Evolutionary conservation across 2,888 invertebrate genomes (phyloP).

Genomic region (Seladonia tumulorum): DNA sequence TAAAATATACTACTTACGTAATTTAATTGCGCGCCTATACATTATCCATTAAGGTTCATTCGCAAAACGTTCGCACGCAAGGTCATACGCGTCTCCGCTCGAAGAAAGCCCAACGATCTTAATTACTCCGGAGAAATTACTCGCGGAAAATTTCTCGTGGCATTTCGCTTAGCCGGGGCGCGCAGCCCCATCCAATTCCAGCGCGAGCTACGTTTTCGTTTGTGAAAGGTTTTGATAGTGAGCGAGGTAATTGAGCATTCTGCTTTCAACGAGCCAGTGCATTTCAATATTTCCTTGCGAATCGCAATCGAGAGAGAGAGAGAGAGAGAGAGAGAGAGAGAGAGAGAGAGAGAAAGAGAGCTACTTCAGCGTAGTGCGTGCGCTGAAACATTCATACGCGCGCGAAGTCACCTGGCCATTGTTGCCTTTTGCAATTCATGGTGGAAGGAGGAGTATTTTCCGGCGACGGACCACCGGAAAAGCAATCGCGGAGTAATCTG

Average conservation of each 20-base stretch:
- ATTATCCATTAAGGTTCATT: background rate
- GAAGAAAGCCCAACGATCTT: background rate
- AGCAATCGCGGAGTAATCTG: conserved; percentile 77
- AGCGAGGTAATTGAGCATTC: conserved; percentile 6
- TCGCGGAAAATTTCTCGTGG: background rate
- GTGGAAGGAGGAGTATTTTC: conserved; percentile 51
- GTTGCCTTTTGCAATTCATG: conserved; percentile 30
- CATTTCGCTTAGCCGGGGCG: background rate
- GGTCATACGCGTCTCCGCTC: background rate
- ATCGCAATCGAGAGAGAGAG: background rate
- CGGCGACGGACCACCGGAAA: conserved; percentile 64
- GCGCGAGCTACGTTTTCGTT: background rate
- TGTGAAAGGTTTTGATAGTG: background rate
- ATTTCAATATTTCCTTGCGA: conserved; percentile 1
- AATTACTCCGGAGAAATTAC: background rate
- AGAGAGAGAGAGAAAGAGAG: background rate
- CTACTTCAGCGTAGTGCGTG: background rate
- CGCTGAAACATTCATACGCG: conserved; percentile 31
- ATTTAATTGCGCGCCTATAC: background rate
- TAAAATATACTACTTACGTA: conserved; percentile 1
- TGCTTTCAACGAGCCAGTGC: background rate
- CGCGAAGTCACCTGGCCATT: conserved; percentile 38
- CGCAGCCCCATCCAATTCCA: background rate
- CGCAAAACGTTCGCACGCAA: background rate
- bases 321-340: background rate